Percentiles rank a stretch among this genome's conserved stretches.
Evolutionary conservation across 2,797 vertebrate species (phyloP).

Genomic region (Crypturellus tataupa): DNA sequence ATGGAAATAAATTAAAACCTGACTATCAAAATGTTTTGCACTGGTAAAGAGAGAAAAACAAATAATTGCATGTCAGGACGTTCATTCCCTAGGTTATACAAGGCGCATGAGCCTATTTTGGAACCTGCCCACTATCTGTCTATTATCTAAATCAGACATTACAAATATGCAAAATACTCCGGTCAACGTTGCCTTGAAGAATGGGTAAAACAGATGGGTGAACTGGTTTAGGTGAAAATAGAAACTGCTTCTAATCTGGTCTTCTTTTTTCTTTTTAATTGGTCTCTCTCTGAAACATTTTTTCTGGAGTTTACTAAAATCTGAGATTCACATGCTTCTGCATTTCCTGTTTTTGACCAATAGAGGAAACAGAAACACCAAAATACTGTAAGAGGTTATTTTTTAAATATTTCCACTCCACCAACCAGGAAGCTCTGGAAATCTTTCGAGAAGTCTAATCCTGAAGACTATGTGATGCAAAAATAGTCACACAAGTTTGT

Average conservation of each 20-base stretch:
- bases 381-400: conserved; percentile 78
- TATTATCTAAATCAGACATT: conserved; percentile 19
- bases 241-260: conserved; percentile 33
- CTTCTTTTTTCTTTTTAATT: neutral
- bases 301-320: conserved; percentile 42
- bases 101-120: conserved; percentile 42
- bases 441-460: conserved; percentile 66
- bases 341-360: conserved; percentile 80
- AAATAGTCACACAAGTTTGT: conserved; percentile 30
- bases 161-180: conserved; percentile 37
- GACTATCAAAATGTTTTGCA: conserved; percentile 33
- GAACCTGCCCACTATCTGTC: neutral
- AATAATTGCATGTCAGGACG: conserved; percentile 56
- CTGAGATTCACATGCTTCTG: conserved; percentile 62
- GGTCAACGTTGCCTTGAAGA: neutral
- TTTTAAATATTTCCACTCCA: conserved; percentile 72
- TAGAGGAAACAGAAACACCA: conserved; percentile 78
- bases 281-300: conserved; percentile 24
- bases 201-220: conserved; percentile 9
- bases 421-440: conserved; percentile 79
- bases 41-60: conserved; percentile 37
- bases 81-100: conserved; percentile 43
- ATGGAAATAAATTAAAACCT: conserved; percentile 68
- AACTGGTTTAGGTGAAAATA: conserved; percentile 45
- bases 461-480: conserved; percentile 33